Evolutionary conservation across 2,888 invertebrate species (phyloP).

Genomic region (Branchinecta sandiegonensis): DNA sequence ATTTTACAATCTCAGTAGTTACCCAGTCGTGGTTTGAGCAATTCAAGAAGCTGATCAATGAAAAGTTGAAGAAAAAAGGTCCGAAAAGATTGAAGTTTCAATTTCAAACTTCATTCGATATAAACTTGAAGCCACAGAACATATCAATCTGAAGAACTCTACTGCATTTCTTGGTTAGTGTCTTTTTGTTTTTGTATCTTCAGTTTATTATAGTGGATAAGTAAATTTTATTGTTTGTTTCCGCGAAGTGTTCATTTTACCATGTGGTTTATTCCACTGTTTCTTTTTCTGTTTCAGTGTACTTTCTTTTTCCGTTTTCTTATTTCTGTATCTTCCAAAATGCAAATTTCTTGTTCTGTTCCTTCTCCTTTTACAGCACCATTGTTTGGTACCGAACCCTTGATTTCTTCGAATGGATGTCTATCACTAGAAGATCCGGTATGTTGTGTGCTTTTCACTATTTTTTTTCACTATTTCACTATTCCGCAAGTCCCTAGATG

Average conservation of each 20-base stretch:
- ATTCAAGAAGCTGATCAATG: constrained; percentile 10
- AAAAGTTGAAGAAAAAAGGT: constrained; percentile 1
- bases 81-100: constrained; percentile 10
- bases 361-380: constrained; percentile 8
- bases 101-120: neutral
- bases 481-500: too few relatives aligned
- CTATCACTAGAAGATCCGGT: constrained; percentile 8
- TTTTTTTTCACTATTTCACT: too few relatives aligned
- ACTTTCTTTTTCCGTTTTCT: constrained; percentile 10
- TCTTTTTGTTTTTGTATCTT: constrained; percentile 6
- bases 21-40: neutral
- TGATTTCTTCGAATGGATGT: constrained; percentile 7
- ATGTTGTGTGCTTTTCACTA: constrained; percentile 7
- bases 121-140: constrained; percentile 10
- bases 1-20: neutral
- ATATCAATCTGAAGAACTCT: neutral
- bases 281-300: constrained; percentile 6
- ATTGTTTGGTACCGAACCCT: constrained; percentile 1
- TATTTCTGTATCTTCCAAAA: neutral
- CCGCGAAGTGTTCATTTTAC: neutral
- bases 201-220: neutral
- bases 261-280: neutral
- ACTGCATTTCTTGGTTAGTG: neutral
- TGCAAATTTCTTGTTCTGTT: neutral
- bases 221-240: neutral